Evolutionary conservation across 2,888 invertebrate genomes (phyloP).

Genomic region (Cordylochernes scorpioides): DNA sequence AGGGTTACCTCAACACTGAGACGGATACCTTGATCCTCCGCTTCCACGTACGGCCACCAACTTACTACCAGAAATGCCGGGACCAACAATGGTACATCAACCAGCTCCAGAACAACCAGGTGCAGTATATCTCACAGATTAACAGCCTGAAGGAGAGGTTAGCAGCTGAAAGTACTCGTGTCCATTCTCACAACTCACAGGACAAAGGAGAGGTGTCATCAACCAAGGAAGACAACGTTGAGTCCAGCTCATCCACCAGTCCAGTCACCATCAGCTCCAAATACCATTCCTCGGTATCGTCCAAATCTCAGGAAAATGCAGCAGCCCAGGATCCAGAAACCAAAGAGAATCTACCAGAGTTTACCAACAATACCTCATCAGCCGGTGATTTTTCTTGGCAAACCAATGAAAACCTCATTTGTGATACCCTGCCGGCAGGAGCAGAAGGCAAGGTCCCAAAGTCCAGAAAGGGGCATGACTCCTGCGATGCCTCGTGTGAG

Average conservation of each 20-base stretch:
- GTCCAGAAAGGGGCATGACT: constrained; percentile 4
- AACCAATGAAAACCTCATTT: too few relatives aligned
- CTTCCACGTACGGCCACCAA: constrained; percentile 73
- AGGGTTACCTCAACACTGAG: constrained; percentile 61
- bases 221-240: too few relatives aligned
- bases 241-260: too few relatives aligned
- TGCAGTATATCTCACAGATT: constrained; percentile 49
- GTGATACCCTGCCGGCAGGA: not conserved
- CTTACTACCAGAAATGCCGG: constrained; percentile 70
- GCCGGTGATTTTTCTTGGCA: too few relatives aligned
- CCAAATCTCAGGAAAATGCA: too few relatives aligned
- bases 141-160: constrained; percentile 46
- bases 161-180: constrained; percentile 8
- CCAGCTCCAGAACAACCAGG: constrained; percentile 50
- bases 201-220: too few relatives aligned
- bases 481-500: constrained; percentile 11
- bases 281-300: too few relatives aligned
- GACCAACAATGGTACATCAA: constrained; percentile 79
- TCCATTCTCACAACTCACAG: constrained; percentile 19
- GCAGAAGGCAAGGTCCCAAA: not conserved
- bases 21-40: constrained; percentile 55
- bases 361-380: too few relatives aligned
- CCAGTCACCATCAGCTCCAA: too few relatives aligned
- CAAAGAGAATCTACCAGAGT: too few relatives aligned
- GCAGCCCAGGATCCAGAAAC: too few relatives aligned